Percentiles rank a stretch among this genome's conserved stretches.
Conservation (phyloP, 1,140 invertebrate genomes). For the Hydropsyche tenuis region DNA sequence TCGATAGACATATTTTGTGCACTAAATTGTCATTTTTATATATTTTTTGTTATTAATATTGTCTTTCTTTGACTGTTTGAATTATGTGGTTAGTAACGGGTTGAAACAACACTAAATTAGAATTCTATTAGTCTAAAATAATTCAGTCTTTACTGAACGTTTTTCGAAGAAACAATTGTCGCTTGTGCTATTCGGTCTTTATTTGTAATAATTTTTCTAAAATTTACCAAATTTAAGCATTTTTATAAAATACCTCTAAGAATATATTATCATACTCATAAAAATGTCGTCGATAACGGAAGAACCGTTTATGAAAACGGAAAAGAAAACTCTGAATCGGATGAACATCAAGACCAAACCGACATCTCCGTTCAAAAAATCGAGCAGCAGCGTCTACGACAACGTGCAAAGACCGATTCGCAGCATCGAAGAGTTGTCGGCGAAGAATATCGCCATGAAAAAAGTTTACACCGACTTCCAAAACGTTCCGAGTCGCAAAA, state of each 20-base stretch:
- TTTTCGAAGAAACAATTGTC: too few species aligned
- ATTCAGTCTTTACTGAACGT: too few species aligned
- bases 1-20: too few species aligned
- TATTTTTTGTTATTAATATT: too few species aligned
- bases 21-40: too few species aligned
- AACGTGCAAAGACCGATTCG: constrained; percentile 14
- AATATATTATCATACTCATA: background rate
- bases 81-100: too few species aligned
- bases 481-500: background rate
- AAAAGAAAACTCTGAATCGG: background rate
- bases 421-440: constrained; percentile 28
- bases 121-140: too few species aligned
- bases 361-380: background rate
- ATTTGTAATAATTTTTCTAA: background rate
- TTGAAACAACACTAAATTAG: too few species aligned
- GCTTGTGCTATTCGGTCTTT: too few species aligned
- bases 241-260: background rate
- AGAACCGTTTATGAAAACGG: background rate
- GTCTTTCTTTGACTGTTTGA: too few species aligned
- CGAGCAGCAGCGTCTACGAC: constrained; percentile 10
- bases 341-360: background rate
- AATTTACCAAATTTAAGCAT: background rate
- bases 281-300: background rate
- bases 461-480: constrained; percentile 35
- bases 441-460: constrained; percentile 2